phyloP scores from a whole-genome alignment of 2,888 invertebrate species.

The Sericinus montela region DNA sequence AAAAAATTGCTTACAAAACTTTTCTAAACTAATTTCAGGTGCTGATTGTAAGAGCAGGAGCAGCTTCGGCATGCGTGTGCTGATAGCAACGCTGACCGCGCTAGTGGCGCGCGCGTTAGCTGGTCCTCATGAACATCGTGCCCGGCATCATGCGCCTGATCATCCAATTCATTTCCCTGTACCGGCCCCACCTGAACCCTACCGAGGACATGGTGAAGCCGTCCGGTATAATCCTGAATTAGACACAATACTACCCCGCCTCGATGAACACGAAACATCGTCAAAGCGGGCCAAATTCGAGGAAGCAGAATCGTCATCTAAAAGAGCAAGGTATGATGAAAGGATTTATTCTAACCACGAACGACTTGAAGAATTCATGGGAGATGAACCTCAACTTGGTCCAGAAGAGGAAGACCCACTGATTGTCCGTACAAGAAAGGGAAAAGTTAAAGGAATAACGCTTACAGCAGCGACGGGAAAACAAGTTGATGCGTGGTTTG shows the following conservation, averaged over 20 bases:
- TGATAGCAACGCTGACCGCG: conserved; percentile 71
- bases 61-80: conserved; percentile 73
- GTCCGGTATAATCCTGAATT: conserved; percentile 77
- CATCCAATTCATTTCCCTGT: conserved; percentile 59
- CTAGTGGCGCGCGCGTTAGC: conserved; percentile 69
- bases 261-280: conserved; percentile 66
- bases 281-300: conserved; percentile 56
- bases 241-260: conserved; percentile 70
- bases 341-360: conserved; percentile 66
- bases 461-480: conserved; percentile 87
- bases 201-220: conserved; percentile 76
- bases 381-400: conserved; percentile 65
- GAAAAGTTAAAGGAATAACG: conserved; percentile 87
- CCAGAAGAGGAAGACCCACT: conserved; percentile 83
- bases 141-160: conserved; percentile 71
- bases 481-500: conserved; percentile 90
- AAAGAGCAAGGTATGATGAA: conserved; percentile 61
- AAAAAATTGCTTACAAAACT: too few relatives aligned
- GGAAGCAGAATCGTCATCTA: conserved; percentile 61
- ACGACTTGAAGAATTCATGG: conserved; percentile 57
- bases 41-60: conserved; percentile 62
- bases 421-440: conserved; percentile 88
- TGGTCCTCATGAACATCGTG: conserved; percentile 72
- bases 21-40: conserved; percentile 44
- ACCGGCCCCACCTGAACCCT: conserved; percentile 64